phyloP scores from a whole-genome alignment of 2,797 vertebrate species.

The Danio aesculapii region DNA sequence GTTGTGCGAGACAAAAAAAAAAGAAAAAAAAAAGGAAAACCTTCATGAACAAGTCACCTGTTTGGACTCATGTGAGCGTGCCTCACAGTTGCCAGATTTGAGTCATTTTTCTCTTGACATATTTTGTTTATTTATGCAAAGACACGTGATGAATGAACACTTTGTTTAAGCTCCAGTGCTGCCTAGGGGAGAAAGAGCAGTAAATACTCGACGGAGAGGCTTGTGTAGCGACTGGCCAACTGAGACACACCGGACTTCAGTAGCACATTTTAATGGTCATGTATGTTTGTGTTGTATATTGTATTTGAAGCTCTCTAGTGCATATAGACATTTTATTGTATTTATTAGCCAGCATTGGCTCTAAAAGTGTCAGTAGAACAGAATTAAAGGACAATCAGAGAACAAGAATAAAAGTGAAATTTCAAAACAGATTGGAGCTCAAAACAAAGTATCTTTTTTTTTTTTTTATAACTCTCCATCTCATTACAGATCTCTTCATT shows the following conservation, averaged over 20 bases:
- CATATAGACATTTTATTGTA: constrained; percentile 88
- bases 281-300: constrained; percentile 83
- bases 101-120: constrained; percentile 92
- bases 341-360: constrained; percentile 96
- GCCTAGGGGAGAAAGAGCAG: constrained; percentile 83
- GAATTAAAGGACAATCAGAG: constrained; percentile 92
- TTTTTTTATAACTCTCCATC: constrained; percentile 81
- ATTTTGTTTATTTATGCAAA: constrained; percentile 99
- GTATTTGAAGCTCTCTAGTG: constrained; percentile 88
- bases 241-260: constrained; percentile 82
- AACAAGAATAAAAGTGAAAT: constrained; percentile 72
- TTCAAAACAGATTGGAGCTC: constrained; percentile 83
- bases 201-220: constrained; percentile 80
- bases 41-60: constrained; percentile 93
- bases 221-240: constrained; percentile 80
- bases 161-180: constrained; percentile 95
- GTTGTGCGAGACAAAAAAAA: constrained; percentile 88
- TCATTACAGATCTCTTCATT: constrained; percentile 85
- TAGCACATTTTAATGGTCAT: constrained; percentile 81
- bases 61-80: constrained; percentile 92
- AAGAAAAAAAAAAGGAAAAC: constrained; percentile 72
- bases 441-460: constrained; percentile 75
- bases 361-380: constrained; percentile 91
- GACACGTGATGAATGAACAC: constrained; percentile 93
- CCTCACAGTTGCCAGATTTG: constrained; percentile 93